Conservation (phyloP, 2,888 invertebrate genomes). For the Caenorhabditis auriculariae region DNA sequence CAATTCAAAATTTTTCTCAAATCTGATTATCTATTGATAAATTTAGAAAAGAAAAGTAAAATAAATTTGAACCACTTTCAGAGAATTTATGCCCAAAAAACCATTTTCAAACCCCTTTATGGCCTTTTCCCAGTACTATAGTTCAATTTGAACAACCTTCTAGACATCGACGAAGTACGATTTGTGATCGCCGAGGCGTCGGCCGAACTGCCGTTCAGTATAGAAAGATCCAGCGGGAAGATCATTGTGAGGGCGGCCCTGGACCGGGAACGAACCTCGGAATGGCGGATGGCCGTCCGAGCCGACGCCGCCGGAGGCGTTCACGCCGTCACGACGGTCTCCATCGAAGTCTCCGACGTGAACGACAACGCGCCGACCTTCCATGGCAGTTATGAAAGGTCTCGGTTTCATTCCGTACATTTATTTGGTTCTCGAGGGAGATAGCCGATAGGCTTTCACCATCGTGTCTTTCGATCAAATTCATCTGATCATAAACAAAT, state of each 20-base stretch:
- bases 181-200: constrained; percentile 33
- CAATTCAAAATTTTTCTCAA: no score
- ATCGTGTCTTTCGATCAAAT: no score
- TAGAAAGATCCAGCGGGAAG: constrained; percentile 83
- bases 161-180: constrained; percentile 36
- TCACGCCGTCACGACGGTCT: constrained; percentile 42
- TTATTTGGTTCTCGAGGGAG: no score
- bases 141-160: no score
- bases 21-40: no score
- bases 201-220: constrained; percentile 70
- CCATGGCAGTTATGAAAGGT: constrained; percentile 38
- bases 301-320: constrained; percentile 40
- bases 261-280: constrained; percentile 76
- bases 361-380: constrained; percentile 65
- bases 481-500: no score
- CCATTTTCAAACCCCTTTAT: no score
- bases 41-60: no score
- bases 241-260: constrained; percentile 82
- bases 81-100: no score
- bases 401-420: no score
- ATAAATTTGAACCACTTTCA: no score
- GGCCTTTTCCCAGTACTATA: not conserved
- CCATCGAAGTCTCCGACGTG: constrained; percentile 59
- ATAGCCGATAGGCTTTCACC: no score
- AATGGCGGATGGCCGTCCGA: constrained; percentile 36